Evolutionary conservation across 2,888 invertebrate genomes (phyloP).

Genomic region (Dynastes hyllus): DNA sequence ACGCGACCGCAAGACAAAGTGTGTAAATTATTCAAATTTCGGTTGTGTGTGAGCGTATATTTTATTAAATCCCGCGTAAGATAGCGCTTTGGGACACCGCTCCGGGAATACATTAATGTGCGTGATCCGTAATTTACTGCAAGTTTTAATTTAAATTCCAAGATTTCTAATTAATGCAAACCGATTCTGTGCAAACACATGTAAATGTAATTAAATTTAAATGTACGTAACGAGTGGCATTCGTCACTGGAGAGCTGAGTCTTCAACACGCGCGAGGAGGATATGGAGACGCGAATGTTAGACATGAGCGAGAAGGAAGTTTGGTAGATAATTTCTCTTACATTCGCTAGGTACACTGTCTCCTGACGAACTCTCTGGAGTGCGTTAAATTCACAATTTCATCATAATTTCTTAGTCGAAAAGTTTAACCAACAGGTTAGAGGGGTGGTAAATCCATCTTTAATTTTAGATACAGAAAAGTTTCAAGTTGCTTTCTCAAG

Average conservation of each 20-base stretch:
- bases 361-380: slow-evolving; percentile 40
- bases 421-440: slow-evolving; percentile 39
- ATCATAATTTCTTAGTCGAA: slow-evolving; percentile 49
- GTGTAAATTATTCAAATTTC: slow-evolving; percentile 45
- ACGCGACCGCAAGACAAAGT: slow-evolving; percentile 20
- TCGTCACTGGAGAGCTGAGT: slow-evolving; percentile 44
- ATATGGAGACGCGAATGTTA: background rate
- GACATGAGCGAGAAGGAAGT: background rate
- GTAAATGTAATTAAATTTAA: slow-evolving; percentile 52
- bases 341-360: slow-evolving; percentile 31
- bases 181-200: slow-evolving; percentile 50
- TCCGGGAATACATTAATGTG: slow-evolving; percentile 45
- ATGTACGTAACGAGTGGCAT: slow-evolving; percentile 50
- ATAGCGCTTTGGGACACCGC: slow-evolving; percentile 26
- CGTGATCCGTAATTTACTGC: slow-evolving; percentile 46
- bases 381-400: slow-evolving; percentile 45
- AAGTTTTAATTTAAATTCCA: slow-evolving; percentile 50
- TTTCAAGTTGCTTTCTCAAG: background rate
- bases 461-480: background rate
- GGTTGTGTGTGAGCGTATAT: slow-evolving; percentile 27
- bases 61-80: slow-evolving; percentile 41
- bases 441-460: background rate
- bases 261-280: slow-evolving; percentile 13
- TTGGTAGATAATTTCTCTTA: slow-evolving; percentile 47
- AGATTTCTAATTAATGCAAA: slow-evolving; percentile 50